Base-by-base conservation (phyloP, 1,140 invertebrate species). In the Tetragonula clypearis region DNA sequence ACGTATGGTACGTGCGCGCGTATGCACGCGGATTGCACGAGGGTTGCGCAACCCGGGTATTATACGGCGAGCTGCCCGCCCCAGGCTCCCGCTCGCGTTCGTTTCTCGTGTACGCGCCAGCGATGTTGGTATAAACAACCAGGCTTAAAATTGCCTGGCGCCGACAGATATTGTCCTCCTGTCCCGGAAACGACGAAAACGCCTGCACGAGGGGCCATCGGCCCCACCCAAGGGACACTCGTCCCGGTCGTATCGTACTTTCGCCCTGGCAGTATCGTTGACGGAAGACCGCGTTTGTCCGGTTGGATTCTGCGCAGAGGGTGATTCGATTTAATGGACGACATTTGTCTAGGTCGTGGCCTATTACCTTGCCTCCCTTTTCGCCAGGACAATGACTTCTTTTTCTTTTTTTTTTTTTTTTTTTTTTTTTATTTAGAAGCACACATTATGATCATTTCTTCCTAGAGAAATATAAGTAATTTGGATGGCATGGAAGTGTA, bases 11-110 rank as follows among this genome's bases (percentile, higher is more conserved):
- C 65, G 30, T 79, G 69, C 53, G 74, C 56, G 65, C 71, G 55
- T 66, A 15, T 30, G 21, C 21, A 21, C 21, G 21, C 14, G 21
- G 23, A 0, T 49, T 49, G 49, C 9, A 72, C 14, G 30, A 19
- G 58, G 60, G 79, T 88, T 88, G 83, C 83, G 87, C 79, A 88
- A 88, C 85, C 65, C 74, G 53, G 53, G 75, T 49, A 26, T 78
- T 65, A 78, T 78, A 26, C 75, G 35, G 58, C 15, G 74, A 26
- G 56, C 9, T 19, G 12, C 12, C 69, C 68, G 79, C 80, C 80
- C 72, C 21, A 14, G 60, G 72, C 71, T n/a, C 35, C 49, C 21
- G 23, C 41, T 21, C 23, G 79, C 66, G 69, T 12, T 23, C 21
- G 41, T 11, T 69, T 30, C 35, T 77, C 76, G 35, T 41, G 53